Evolutionary conservation across 2,113 vertebrate species (phyloP).

Genomic region (Chamaetylas fuelleborni): DNA sequence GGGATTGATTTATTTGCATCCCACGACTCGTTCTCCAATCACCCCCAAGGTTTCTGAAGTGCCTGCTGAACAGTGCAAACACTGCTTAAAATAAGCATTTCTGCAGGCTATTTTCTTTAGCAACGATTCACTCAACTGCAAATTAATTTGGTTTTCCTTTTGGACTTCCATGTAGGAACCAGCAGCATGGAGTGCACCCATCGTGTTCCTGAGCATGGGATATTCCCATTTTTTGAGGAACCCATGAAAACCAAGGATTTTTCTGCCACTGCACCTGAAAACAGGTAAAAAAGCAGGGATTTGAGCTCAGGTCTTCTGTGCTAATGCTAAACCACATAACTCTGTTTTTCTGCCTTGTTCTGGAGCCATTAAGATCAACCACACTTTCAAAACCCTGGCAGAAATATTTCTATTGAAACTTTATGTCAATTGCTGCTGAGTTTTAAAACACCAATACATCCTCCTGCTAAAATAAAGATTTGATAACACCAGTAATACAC

Average conservation of each 20-base stretch:
- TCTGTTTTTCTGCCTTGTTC: not conserved
- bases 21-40: not conserved
- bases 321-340: not conserved
- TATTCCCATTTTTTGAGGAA: not conserved
- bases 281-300: not conserved
- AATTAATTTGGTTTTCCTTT: not conserved
- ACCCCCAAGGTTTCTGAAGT: not conserved
- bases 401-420: constrained; percentile 48
- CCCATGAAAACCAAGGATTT: not conserved
- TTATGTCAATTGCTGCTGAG: not conserved
- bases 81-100: not conserved
- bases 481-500: not conserved
- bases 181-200: not conserved
- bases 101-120: not conserved
- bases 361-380: not conserved
- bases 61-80: not conserved
- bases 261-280: not conserved
- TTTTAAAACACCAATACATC: constrained; percentile 36
- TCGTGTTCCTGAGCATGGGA: not conserved
- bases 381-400: not conserved
- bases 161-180: not conserved
- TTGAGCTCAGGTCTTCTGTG: not conserved
- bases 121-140: not conserved
- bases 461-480: constrained; percentile 13
- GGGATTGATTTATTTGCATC: not conserved